These are phyloP conservation scores for Perizoma flavofasciatum DNA, from an alignment of 2,888 invertebrate species.

Conservation along the genomic window DNA sequence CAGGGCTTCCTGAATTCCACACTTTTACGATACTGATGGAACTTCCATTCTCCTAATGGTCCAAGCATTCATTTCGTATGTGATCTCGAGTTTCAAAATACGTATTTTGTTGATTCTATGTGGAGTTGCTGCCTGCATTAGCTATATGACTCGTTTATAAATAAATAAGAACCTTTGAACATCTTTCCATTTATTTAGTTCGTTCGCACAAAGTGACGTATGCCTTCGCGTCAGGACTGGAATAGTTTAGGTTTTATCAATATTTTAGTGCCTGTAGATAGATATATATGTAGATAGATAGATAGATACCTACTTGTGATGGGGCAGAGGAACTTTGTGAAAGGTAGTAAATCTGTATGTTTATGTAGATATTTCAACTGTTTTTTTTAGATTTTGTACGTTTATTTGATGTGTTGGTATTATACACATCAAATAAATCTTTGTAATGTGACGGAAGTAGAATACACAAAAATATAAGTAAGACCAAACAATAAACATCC, in stretches of 20 bases:
- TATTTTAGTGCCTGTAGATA: too few relatives aligned
- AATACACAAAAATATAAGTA: too few relatives aligned
- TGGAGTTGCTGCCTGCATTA: slow-evolving; percentile 10
- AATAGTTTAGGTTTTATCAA: slow-evolving; percentile 16
- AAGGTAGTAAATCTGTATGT: background rate
- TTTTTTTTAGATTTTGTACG: background rate
- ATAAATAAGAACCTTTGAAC: slow-evolving; percentile 16
- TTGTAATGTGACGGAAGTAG: too few relatives aligned
- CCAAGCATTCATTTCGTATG: slow-evolving; percentile 16
- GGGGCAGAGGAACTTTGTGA: slow-evolving; percentile 5
- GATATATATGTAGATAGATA: too few relatives aligned
- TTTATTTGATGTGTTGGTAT: too few relatives aligned
- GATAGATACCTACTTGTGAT: too few relatives aligned
- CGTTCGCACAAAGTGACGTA: slow-evolving; percentile 14
- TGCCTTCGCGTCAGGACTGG: slow-evolving; percentile 13
- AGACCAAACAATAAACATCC: too few relatives aligned
- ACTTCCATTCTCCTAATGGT: slow-evolving; percentile 31
- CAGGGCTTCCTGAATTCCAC: slow-evolving; percentile 13
- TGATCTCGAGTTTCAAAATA: slow-evolving; percentile 18
- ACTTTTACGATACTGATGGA: slow-evolving; percentile 32
- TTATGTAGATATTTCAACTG: background rate
- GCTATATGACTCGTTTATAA: slow-evolving; percentile 10
- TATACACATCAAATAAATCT: too few relatives aligned
- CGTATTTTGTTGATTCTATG: slow-evolving; percentile 16
- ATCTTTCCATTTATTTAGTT: slow-evolving; percentile 20